Percentiles rank a stretch among this genome's conserved stretches.
Evolutionary conservation across 2,888 invertebrate genomes (phyloP).

Genomic region (Philereme transversata): DNA sequence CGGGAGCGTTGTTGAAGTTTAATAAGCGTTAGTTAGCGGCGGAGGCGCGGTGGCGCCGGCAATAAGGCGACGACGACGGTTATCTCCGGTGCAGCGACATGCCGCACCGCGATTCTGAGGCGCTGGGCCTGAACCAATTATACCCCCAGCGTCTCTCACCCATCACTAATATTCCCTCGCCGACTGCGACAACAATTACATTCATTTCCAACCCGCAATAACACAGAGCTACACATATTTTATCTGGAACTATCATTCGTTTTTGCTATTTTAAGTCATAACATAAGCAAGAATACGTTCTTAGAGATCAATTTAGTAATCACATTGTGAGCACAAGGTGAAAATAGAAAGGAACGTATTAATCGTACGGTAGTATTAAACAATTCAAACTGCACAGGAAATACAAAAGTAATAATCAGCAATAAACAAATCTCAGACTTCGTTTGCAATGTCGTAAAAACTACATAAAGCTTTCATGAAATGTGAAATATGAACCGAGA

Average conservation of each 20-base stretch:
- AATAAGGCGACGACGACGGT: conserved; percentile 68
- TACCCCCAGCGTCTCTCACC: conserved; percentile 45
- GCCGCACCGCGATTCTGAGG: conserved; percentile 26
- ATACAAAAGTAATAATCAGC: conserved; percentile 13
- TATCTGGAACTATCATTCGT: neutral
- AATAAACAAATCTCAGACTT: conserved; percentile 10
- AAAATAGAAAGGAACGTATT: conserved; percentile 21
- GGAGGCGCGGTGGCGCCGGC: conserved; percentile 63
- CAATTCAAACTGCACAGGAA: conserved; percentile 14
- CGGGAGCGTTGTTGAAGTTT: conserved; percentile 81
- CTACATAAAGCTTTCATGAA: conserved; percentile 8
- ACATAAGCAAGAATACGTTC: neutral
- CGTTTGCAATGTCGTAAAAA: conserved; percentile 5
- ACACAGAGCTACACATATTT: conserved; percentile 1
- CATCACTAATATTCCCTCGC: conserved; percentile 44
- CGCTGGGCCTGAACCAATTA: conserved; percentile 54
- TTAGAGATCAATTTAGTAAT: neutral
- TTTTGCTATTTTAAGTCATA: neutral
- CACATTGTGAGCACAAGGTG: conserved; percentile 6
- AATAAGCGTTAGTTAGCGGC: conserved; percentile 81
- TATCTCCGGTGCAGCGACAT: conserved; percentile 72
- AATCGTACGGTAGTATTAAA: conserved; percentile 12
- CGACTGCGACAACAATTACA: conserved; percentile 37
- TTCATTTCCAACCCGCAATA: conserved; percentile 21
- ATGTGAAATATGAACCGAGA: conserved; percentile 11